Base-by-base conservation (phyloP, 2,888 invertebrate species). In the Fragum whitleyi region DNA sequence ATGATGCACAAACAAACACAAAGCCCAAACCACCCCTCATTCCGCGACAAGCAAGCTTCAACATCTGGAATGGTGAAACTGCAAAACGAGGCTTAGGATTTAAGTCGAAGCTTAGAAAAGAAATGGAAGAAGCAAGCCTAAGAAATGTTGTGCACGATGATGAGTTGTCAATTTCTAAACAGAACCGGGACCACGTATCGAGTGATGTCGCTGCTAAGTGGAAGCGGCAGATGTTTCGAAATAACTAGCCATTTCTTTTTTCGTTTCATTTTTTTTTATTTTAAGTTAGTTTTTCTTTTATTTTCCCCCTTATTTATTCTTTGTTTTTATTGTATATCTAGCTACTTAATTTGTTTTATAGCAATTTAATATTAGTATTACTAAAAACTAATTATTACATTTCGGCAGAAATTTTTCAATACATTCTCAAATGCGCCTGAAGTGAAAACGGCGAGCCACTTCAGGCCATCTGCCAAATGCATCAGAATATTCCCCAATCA, bases 11-110 rank as follows among this genome's bases (percentile, higher is more conserved):
- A 19, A 14, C 61, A 14, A 32, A n/a, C 7, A n/a, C 32, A 26
- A 39, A 23, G 3, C 26, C 42, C 6, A 47, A 67, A 9, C 26
- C 47, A 26, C 67, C 67, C 1, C 42, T 67, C 2, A 67, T 67
- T n/a, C 69, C 69, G 1, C 69, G 53, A 11, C 69, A 69, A 47
- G 51, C 53, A 28, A 23, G 51, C 32, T 53, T 29, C 53, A 69
- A 51, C 19, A 53, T 29, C 53, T 69, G 69, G 69, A 69, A 69
- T 23, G 69, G 69, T 2, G 69, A 69, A 23, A 69, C 69, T 11
- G 69, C 69, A 1, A 69, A 69, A 26, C 26, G 51, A 69, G 69
- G 69, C 16, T 53, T 69, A 28, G 69, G 69, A 53, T 69, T 69
- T 21, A 69, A 69, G 69, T 69, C 69, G 19, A 69, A 69, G 53